Evolutionary conservation across 1,140 invertebrate species (phyloP).

Genomic region (Apocrypta bakeri): DNA sequence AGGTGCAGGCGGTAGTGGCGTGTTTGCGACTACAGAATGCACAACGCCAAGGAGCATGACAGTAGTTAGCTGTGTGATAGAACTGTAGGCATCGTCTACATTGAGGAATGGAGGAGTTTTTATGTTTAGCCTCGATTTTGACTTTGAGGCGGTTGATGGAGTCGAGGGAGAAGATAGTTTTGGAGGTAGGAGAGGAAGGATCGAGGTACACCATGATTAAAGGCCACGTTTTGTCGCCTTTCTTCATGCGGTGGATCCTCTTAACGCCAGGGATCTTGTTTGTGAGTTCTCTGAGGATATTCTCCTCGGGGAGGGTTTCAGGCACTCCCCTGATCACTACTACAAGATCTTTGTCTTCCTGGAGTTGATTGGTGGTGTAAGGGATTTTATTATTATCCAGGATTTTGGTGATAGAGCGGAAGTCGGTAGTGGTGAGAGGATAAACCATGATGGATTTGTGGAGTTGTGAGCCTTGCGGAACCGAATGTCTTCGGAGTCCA

Average conservation of each 20-base stretch:
- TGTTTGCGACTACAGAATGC: slow-evolving; percentile 21
- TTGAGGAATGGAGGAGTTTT: no score
- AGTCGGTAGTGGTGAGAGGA: neutral
- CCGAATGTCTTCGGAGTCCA: no score
- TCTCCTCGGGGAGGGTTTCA: neutral
- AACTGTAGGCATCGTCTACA: no score
- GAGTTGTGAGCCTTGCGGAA: no score
- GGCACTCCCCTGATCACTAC: neutral
- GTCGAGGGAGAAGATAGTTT: slow-evolving; percentile 1
- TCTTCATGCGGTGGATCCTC: neutral
- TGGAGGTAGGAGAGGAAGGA: neutral
- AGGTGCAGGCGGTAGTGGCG: neutral
- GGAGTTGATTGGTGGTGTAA: no score
- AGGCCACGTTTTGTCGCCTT: slow-evolving; percentile 5
- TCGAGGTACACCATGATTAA: neutral
- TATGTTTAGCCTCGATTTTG: neutral
- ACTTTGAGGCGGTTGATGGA: no score
- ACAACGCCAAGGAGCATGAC: neutral
- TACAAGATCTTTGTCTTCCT: neutral
- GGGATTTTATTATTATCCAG: neutral
- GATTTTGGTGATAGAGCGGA: neutral
- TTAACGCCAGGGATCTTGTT: neutral
- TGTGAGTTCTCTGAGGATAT: neutral
- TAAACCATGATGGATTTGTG: neutral
- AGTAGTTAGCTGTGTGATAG: neutral